phyloP scores from a whole-genome alignment of 2,888 invertebrate genomes.

The Thecocarcelia acutangulata region DNA sequence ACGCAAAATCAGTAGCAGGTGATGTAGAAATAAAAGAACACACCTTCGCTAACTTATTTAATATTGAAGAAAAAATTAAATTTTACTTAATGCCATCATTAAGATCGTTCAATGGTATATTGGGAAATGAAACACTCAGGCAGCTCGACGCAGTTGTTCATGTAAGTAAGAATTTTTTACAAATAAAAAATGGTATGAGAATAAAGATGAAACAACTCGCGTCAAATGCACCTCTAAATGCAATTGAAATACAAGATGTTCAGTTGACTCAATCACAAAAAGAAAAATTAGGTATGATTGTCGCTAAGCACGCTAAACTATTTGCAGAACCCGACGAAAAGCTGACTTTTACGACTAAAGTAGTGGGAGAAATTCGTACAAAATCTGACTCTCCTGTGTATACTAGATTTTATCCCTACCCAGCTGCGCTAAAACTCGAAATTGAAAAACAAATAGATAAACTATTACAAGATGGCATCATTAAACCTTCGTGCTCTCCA shows the following conservation, averaged over 20 bases:
- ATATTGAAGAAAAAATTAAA: slow-evolving; percentile 26
- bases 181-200: slow-evolving; percentile 29
- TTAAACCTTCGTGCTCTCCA: slow-evolving; percentile 48
- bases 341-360: neutral
- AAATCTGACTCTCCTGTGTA: neutral
- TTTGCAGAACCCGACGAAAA: slow-evolving; percentile 11
- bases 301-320: neutral
- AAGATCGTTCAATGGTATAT: slow-evolving; percentile 4
- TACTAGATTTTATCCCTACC: slow-evolving; percentile 14
- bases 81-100: slow-evolving; percentile 22
- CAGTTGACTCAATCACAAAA: slow-evolving; percentile 22
- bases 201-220: slow-evolving; percentile 20
- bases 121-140: slow-evolving; percentile 15
- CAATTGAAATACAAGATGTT: slow-evolving; percentile 19
- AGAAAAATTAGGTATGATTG: slow-evolving; percentile 13
- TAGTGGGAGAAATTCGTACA: slow-evolving; percentile 2
- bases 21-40: slow-evolving; percentile 36
- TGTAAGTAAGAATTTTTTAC: slow-evolving; percentile 4
- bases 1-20: slow-evolving; percentile 1
- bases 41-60: slow-evolving; percentile 29
- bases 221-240: slow-evolving; percentile 20
- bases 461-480: slow-evolving; percentile 27
- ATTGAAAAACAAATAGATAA: neutral
- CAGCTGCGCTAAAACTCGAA: neutral
- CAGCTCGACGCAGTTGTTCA: slow-evolving; percentile 18